These are phyloP conservation scores for Pseudochirops cupreus DNA, from an alignment of 2,797 vertebrate species.

Conservation along the genomic window DNA sequence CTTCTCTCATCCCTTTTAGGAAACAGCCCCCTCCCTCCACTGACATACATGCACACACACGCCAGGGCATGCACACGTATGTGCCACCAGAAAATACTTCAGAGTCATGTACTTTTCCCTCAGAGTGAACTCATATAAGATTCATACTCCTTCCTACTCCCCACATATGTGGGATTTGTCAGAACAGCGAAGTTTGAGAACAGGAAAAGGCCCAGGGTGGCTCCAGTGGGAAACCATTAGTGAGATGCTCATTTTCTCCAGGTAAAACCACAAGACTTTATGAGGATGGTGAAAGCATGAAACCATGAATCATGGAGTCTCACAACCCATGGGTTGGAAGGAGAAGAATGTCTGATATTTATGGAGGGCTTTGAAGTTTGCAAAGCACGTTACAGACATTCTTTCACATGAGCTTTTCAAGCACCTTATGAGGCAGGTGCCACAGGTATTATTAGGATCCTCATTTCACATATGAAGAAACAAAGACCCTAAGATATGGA, in stretches of 20 bases:
- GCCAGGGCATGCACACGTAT: background rate
- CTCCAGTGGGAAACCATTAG: background rate
- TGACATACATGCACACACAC: background rate
- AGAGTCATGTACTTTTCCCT: background rate
- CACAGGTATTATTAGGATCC: background rate
- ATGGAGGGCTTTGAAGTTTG: background rate
- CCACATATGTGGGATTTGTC: constrained; percentile 7
- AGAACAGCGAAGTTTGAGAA: background rate
- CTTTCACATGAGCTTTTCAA: background rate
- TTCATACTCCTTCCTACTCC: background rate
- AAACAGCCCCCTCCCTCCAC: background rate
- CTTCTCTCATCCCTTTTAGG: background rate
- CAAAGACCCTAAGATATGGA: background rate
- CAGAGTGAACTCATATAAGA: constrained; percentile 12
- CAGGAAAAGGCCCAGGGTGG: background rate
- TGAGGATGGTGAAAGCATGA: background rate
- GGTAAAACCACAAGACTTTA: background rate
- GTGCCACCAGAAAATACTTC: background rate
- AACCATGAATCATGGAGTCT: background rate
- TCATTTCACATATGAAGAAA: background rate
- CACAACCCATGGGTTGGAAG: background rate
- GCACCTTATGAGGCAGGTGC: background rate
- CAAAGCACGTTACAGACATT: background rate
- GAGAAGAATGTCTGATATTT: background rate
- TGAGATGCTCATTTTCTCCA: background rate